Evolutionary conservation across 2,113 vertebrate species (phyloP).

Genomic region (Galeopterus variegatus): DNA sequence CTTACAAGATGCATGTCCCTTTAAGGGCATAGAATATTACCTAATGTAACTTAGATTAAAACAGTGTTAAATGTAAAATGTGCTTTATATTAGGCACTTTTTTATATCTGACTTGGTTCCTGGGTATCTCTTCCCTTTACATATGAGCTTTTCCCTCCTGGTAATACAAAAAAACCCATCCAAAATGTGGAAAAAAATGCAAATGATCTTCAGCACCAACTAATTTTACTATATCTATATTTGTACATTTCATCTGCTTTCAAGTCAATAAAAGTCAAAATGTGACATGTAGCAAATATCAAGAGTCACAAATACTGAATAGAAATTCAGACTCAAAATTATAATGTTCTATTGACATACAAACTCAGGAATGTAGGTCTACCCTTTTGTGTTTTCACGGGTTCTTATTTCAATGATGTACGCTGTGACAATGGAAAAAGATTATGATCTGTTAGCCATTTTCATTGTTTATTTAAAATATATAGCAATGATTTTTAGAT

Average conservation of each 20-base stretch:
- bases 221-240: not conserved
- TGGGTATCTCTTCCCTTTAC: conserved; percentile 33
- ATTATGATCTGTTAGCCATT: conserved; percentile 49
- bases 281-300: not conserved
- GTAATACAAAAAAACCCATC: conserved; percentile 46
- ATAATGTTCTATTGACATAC: not conserved
- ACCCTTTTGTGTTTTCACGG: not conserved
- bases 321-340: conserved; percentile 4
- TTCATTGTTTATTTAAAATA: conserved; percentile 75
- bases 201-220: not conserved
- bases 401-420: conserved; percentile 44
- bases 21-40: conserved; percentile 44
- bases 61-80: not conserved
- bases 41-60: conserved; percentile 31
- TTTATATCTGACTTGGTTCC: conserved; percentile 44
- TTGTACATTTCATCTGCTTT: not conserved
- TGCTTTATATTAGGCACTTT: conserved; percentile 4
- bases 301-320: not conserved
- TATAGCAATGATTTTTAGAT: conserved; percentile 59
- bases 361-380: conserved; percentile 1
- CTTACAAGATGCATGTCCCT: not conserved
- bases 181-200: conserved; percentile 54
- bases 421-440: conserved; percentile 46
- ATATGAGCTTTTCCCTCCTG: not conserved
- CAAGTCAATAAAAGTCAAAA: conserved; percentile 38